Base-by-base conservation (phyloP, 2,888 invertebrate species). In the Catocala fraxini region DNA sequence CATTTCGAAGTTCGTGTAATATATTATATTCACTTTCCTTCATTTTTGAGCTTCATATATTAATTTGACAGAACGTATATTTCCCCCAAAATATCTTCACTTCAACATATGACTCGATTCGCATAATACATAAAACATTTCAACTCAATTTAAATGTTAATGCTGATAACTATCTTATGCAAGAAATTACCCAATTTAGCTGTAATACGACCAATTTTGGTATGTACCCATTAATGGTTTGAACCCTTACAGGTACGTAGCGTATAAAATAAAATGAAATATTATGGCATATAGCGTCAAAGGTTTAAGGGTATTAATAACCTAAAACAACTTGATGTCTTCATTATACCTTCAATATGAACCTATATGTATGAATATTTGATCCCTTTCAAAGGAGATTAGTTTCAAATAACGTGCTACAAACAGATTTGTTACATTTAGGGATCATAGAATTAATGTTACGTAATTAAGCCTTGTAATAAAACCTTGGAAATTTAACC, bases 121-220 rank as follows among this genome's bases (percentile, higher is more conserved):
- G 6, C n/a, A 45, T 49, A 11, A 49, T 15, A 49, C 49, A 34
- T 34, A 49, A n/a, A 34, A 33, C 35, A 35, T 51, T 35, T 13
- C 3, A 10, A 51, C 13, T 13, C 39, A 39, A 51, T 51, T 15
- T 51, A 51, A 12, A 51, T 51, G 51, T 51, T 41, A 51, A 47
- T 47, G 25, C 10, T 6, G 43, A 46, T n/a, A 34, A n/a, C 34
- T 0, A 7, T 33, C 10, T 33, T 11, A 33, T 48, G 48, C 34
- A n/a, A 33, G 33, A 33, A 33, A 15, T 25, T 9, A 33, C 48
- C 5, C 33, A 48, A 48, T 48, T 33, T 34, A 25, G 34, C 6
- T 11, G 25, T 11, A 34, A 48, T 11, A n/a, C n/a, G 48, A 48
- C 9, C 15, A 47, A 47, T 47, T 47, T 47, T 25, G 7, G 3